These are phyloP conservation scores for Danio albolineatus DNA, from an alignment of 2,797 vertebrate species.

Conservation along the genomic window DNA sequence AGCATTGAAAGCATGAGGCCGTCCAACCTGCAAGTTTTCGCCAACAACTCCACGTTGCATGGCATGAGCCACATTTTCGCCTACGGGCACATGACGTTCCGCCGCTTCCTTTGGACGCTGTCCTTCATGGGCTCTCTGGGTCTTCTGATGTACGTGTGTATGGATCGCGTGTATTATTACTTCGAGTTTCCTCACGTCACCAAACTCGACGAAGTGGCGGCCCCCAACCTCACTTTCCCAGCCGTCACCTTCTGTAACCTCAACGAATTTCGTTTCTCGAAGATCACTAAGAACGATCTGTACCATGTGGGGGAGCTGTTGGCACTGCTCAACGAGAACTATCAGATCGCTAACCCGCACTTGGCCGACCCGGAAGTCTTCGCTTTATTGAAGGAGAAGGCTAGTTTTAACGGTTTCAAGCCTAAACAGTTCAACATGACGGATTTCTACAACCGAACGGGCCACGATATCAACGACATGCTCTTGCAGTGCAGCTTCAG, in stretches of 20 bases:
- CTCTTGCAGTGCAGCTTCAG: slow-evolving; percentile 89
- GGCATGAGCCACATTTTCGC: slow-evolving; percentile 91
- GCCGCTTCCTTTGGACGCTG: slow-evolving; percentile 85
- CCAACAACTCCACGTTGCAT: slow-evolving; percentile 87
- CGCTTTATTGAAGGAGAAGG: slow-evolving; percentile 85
- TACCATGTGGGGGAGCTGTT: slow-evolving; percentile 89
- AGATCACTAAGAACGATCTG: slow-evolving; percentile 88
- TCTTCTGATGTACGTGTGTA: slow-evolving; percentile 85
- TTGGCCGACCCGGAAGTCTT: slow-evolving; percentile 85
- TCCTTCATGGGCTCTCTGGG: slow-evolving; percentile 85
- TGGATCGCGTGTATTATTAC: slow-evolving; percentile 88
- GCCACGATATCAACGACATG: slow-evolving; percentile 89
- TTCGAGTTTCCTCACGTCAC: slow-evolving; percentile 86
- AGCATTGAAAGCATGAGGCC: slow-evolving; percentile 83
- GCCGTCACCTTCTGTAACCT: slow-evolving; percentile 90
- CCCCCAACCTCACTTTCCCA: slow-evolving; percentile 87
- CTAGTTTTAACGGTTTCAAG: slow-evolving; percentile 89
- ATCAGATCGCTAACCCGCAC: slow-evolving; percentile 86
- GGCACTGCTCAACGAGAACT: slow-evolving; percentile 85
- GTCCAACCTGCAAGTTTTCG: slow-evolving; percentile 88
- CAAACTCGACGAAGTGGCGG: slow-evolving; percentile 85
- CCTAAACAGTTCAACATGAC: slow-evolving; percentile 91
- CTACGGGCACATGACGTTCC: slow-evolving; percentile 87
- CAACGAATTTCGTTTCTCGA: slow-evolving; percentile 90
- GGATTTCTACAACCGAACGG: slow-evolving; percentile 90